These are phyloP conservation scores for Montipora sp. DNA, from an alignment of 64 coral and sea anemone genomes.

Conservation along the genomic window DNA sequence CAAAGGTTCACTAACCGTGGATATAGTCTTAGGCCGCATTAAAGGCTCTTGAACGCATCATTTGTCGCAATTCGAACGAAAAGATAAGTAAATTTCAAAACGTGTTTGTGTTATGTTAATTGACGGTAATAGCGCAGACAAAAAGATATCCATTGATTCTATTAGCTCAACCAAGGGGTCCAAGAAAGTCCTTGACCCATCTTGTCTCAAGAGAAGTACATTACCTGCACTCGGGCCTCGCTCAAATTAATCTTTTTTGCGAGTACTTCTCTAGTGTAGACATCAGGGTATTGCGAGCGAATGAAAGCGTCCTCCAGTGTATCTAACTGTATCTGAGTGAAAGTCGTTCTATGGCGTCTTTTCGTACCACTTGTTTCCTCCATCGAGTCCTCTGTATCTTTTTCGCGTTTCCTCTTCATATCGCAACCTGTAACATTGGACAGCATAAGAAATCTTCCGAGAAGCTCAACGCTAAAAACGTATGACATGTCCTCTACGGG, in stretches of 20 bases:
- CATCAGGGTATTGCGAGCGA: conserved; percentile 84
- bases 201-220: not conserved
- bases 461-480: not conserved
- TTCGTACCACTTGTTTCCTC: conserved; percentile 73
- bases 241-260: conserved; percentile 80
- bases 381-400: conserved; percentile 27
- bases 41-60: not conserved
- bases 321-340: conserved; percentile 85
- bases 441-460: conserved; percentile 8
- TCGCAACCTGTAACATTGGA: conserved; percentile 24
- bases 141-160: conserved; percentile 72
- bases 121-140: conserved; percentile 82
- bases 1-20: not conserved
- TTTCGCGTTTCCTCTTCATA: conserved; percentile 73
- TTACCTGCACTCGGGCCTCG: conserved; percentile 91
- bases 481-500: not conserved
- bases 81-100: not conserved
- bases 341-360: conserved; percentile 86
- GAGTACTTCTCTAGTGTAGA: conserved; percentile 84
- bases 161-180: conserved; percentile 47
- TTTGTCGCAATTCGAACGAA: not conserved
- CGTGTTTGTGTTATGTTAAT: conserved; percentile 78
- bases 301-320: conserved; percentile 82
- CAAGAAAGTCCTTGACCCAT: not conserved
- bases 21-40: no score